Evolutionary conservation across 2,888 invertebrate genomes (phyloP), one percentile per base, ranked within the genome.

Genomic region (Netelia melanura): DNA sequence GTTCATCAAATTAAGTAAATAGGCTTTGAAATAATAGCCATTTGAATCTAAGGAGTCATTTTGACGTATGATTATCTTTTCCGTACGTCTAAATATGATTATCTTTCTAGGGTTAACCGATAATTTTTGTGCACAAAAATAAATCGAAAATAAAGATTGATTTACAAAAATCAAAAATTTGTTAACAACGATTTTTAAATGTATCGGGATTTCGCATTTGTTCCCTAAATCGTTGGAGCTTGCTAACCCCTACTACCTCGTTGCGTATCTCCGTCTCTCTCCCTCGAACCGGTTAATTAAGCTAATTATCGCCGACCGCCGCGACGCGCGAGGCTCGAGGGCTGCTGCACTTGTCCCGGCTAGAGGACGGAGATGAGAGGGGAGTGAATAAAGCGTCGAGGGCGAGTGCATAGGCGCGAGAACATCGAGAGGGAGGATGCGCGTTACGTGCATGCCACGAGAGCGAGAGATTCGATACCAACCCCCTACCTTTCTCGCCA

Each of bases 401-500:
- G 87, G 88, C 88, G 89, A 89, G 90, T 90, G 86, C 87, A 87
- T 86, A 83, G 79, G 86, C 76, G 68, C 75, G 82, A 68, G 74
- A 65, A 61, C 11, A 48, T 61, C 38, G 67, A 64, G 48, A 64
- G 48, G 56, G 30, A 48, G 76, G 23, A 8, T n/a, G 25, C 9
- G 65, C 25, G 17, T 43, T 17, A 61, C 43, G 56, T 21, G 71
- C 38, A 52, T 17, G 64, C 62, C 61, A 61, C 67, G 80, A 5
- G 48, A 58, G 62, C 25, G 54, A 85, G 72, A 68, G 82, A 81
- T 83, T 83, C 61, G 78, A 78, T 70, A 62, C 5, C 58, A 17
- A n/a, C 8, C 23, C 23, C 21, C 9, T 58, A 17, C 17, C 10
- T 1, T 21, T 21, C 58, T 2, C 38, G 6, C 38, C 38, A 6